Base-by-base conservation (phyloP, 1,140 invertebrate genomes). In the Cydia fagiglandana region DNA sequence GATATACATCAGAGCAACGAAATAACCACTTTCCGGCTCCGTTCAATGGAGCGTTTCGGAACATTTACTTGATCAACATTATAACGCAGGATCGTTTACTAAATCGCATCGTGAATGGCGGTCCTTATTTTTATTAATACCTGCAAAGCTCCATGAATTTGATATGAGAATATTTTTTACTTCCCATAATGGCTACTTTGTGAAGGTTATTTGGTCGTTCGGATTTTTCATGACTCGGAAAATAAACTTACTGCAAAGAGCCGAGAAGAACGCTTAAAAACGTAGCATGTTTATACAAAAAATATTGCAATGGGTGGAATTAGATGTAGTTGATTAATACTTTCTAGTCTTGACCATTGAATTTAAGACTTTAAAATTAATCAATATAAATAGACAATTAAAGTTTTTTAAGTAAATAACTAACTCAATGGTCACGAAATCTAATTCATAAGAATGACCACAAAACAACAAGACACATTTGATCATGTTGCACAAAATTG, bases 31-130 rank as follows among this genome's bases (percentile, higher is more conserved):
- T 81, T 81, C 81, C 79, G 77, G 74, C 75, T 79, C 70, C 79
- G 75, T 78, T 84, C 81, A 81, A 82, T 82, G 81, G 73, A 79
- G 47, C 79, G 73, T 79, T 82, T 81, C 80, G 76, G 56, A 79
- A 74, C 81, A 80, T 84, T 84, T 80, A 78, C 77, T 81, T 80
- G 79, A 84, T 82, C 77, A 83, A 79, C 75, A 76, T 83, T 83
- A 77, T 83, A 83, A 82, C 77, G 77, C 74, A 64, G 15, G 70
- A 81, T 79, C 79, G 76, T 85, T 85, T 83, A 81, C 50, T 77
- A 81, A 84, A 85, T 83, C 79, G 77, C 73, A 47, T 74, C 75
- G 47, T 83, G 82, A 85, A 76, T 82, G 56, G 70, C 45, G 77
- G 78, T n/a, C 66, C 34, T 70, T 70, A 70, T 70, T 70, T 17